Percentiles rank a stretch among this genome's conserved stretches.
These are phyloP conservation scores for Anodontia alba DNA, from an alignment of 2,888 invertebrate genomes.

Conservation along the genomic window DNA sequence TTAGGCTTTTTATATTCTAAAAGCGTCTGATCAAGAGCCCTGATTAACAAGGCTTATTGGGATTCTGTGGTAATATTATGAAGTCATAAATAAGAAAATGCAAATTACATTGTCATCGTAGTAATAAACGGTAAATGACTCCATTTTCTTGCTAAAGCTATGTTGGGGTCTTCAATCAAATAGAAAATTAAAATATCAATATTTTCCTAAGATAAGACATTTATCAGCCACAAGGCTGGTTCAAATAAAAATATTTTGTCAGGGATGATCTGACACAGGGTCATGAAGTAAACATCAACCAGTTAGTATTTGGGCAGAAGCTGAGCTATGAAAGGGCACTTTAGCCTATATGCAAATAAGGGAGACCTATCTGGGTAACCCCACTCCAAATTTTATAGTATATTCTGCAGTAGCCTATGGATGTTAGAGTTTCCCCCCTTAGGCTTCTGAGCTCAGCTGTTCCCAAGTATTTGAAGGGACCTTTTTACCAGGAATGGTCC, in stretches of 20 bases:
- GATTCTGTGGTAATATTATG: conserved; percentile 9
- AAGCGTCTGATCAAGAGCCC: no score
- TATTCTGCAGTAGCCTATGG: no score
- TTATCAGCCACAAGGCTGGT: conserved; percentile 2
- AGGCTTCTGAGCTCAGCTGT: no score
- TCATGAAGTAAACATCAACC: background rate
- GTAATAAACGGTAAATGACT: conserved; percentile 10
- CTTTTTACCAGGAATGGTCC: no score
- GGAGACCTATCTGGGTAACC: no score
- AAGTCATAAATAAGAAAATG: conserved; percentile 11
- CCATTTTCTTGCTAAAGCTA: background rate
- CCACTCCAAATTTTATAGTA: no score
- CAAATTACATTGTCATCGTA: conserved; percentile 1
- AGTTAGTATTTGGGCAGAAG: no score
- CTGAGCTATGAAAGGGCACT: no score
- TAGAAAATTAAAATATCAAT: conserved; percentile 10
- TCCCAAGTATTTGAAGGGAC: no score
- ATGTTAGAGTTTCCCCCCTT: no score
- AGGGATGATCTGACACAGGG: background rate
- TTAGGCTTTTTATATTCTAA: no score
- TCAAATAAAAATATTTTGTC: background rate
- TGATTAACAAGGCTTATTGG: background rate
- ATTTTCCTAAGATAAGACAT: conserved; percentile 10
- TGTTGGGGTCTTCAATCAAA: conserved; percentile 5
- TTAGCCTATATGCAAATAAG: no score